A percentile compares a stretch with the other conserved stretches of the same genome.
These are phyloP conservation scores for Spondyliosoma cantharus DNA, from an alignment of 2,797 vertebrate species.

Conservation along the genomic window DNA sequence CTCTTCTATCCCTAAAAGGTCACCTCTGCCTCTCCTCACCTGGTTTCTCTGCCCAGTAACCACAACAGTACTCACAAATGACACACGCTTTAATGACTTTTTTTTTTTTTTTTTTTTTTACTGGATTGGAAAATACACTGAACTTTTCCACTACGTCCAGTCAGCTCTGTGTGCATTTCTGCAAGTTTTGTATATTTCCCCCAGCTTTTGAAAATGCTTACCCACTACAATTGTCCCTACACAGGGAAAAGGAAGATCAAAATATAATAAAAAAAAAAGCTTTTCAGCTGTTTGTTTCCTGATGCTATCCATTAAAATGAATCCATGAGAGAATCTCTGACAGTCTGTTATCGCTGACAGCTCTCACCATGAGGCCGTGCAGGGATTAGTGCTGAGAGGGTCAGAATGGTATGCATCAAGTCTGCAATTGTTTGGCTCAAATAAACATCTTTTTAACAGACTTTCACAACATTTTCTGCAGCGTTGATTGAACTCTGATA, in stretches of 20 bases:
- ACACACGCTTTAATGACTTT: constrained; percentile 13
- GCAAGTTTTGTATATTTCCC: constrained; percentile 23
- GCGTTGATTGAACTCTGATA: constrained; percentile 32
- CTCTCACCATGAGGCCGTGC: constrained; percentile 57
- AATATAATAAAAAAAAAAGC: constrained; percentile 32
- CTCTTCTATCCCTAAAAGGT: constrained; percentile 64
- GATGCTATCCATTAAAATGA: constrained; percentile 62
- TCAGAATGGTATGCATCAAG: constrained; percentile 49
- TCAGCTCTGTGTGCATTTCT: constrained; percentile 1
- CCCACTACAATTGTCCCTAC: constrained; percentile 21
- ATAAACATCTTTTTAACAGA: constrained; percentile 39
- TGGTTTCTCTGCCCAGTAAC: constrained; percentile 22
- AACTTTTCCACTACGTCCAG: constrained; percentile 29
- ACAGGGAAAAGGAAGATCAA: constrained; percentile 26
- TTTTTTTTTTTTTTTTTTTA: constrained; percentile 3
- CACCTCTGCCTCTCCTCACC: constrained; percentile 40
- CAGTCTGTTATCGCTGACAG: constrained; percentile 69
- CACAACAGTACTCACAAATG: background rate
- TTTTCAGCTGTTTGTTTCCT: constrained; percentile 43
- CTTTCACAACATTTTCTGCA: constrained; percentile 18
- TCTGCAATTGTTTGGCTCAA: constrained; percentile 61
- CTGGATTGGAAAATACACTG: constrained; percentile 16
- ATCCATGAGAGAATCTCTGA: constrained; percentile 42
- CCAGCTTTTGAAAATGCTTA: constrained; percentile 26
- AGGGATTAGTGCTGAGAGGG: constrained; percentile 61